phyloP scores from a whole-genome alignment of 2,797 vertebrate species.

The Acanthurus leucopareius region DNA sequence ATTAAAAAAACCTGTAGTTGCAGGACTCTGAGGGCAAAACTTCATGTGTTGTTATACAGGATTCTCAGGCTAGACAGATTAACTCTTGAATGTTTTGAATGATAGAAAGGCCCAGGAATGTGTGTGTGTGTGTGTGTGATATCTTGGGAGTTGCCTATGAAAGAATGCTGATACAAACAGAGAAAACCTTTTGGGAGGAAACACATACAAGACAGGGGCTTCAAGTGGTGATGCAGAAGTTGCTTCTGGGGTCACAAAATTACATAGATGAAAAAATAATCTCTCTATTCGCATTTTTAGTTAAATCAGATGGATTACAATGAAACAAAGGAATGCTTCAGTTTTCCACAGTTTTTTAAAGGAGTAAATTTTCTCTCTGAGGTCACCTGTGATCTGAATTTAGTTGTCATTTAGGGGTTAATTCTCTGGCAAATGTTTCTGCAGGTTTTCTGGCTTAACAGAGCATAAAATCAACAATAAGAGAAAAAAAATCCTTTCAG shows the following conservation, averaged over 20 bases:
- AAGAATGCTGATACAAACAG: constrained; percentile 29
- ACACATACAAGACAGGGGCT: neutral
- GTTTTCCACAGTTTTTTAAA: neutral
- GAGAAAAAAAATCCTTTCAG: neutral
- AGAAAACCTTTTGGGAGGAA: neutral
- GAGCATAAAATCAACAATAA: neutral
- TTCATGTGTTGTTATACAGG: constrained; percentile 6
- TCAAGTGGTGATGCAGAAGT: neutral
- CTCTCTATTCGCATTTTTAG: too few species aligned
- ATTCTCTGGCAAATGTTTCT: neutral
- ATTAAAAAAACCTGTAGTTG: constrained; percentile 13
- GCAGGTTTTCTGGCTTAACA: neutral
- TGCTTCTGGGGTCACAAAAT: neutral
- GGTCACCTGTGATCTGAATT: neutral
- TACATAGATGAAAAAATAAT: neutral
- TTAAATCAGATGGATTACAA: neutral
- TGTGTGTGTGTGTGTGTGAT: constrained; percentile 16
- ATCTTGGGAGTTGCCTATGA: constrained; percentile 22
- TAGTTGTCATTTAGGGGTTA: neutral
- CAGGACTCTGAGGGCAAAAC: constrained; percentile 1
- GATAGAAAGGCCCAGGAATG: constrained; percentile 31
- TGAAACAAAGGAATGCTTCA: neutral
- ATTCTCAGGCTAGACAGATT: constrained; percentile 27
- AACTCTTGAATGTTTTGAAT: constrained; percentile 15
- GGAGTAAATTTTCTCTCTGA: neutral